Base-by-base conservation (phyloP, 2,888 invertebrate genomes). In the Sisyra nigra region DNA sequence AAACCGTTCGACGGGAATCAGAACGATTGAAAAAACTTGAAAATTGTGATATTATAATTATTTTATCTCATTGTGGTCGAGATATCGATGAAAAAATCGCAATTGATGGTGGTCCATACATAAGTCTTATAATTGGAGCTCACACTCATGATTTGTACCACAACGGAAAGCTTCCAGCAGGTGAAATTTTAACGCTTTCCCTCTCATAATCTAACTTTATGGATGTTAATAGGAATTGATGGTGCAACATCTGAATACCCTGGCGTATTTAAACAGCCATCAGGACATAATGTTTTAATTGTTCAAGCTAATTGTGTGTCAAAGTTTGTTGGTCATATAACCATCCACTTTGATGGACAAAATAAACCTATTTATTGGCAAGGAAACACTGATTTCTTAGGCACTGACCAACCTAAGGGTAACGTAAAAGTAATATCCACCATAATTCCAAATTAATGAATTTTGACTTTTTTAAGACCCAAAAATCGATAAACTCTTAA, bases 91-190 rank as follows among this genome's bases (percentile, higher is more conserved):
- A 68, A 65, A 55, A 63, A 24, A 73, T 88, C 48, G 87, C 86
- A 0, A 56, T 57, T 3, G 63, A 68, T 3, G 75, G 71, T 33
- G 70, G 79, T 2, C 69, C 74, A 1, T 72, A 75, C 24, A 71
- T 89, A 42, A 84, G 87, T 57, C 67, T 89, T 1, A 80, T 89
- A 44, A 80, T 89, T n/a, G 89, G 89, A 3, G 83, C 78, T 0
- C 89, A 89, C 57, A 80, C 84, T 0, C 84, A 89, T 57, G 77
- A 81, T 0, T 74, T 89, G 50, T 68, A 89, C 1, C 88, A 74
- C 57, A 76, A 76, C 5, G 69, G 68, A 1, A 66, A 5, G 7
- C 24, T 24, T 0, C 35, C 17, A 35, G 14, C 9, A 35, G 35
- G 35, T 35, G 17, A 35, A 9, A 5, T 24, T 24, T 24, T 24